A percentile compares a stretch with the other conserved stretches of the same genome.
Conservation (phyloP, 2,113 vertebrate species). For the Caranx ignobilis region DNA sequence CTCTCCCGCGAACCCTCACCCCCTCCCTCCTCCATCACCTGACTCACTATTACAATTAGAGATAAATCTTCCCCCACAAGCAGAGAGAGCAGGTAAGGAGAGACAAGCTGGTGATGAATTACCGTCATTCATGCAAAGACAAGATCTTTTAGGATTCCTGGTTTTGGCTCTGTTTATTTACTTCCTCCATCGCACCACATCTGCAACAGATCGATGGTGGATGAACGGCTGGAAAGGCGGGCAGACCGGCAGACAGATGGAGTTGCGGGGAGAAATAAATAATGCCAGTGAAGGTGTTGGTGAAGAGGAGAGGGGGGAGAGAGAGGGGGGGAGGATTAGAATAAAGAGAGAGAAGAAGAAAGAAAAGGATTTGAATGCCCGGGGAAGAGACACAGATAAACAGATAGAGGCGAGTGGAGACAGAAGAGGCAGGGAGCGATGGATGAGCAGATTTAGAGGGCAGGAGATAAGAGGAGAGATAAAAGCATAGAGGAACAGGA, state of each 20-base stretch:
- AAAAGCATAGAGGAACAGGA: constrained; percentile 63
- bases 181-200: constrained; percentile 73
- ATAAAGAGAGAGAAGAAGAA: constrained; percentile 46
- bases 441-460: constrained; percentile 74
- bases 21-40: constrained; percentile 54
- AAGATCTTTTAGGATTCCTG: constrained; percentile 78
- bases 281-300: constrained; percentile 66
- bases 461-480: constrained; percentile 71
- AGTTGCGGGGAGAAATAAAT: constrained; percentile 71
- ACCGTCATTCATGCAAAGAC: constrained; percentile 76
- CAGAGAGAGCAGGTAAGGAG: constrained; percentile 35
- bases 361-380: constrained; percentile 54
- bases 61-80: constrained; percentile 66
- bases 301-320: constrained; percentile 22
- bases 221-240: constrained; percentile 66
- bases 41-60: constrained; percentile 73
- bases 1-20: constrained; percentile 32
- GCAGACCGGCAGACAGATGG: constrained; percentile 73
- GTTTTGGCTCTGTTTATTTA: constrained; percentile 78
- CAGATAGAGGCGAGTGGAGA: constrained; percentile 60
- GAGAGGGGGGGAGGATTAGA: constrained; percentile 36
- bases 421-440: constrained; percentile 63
- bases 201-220: constrained; percentile 70
- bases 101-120: constrained; percentile 70
- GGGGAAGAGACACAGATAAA: constrained; percentile 66